phyloP scores from a whole-genome alignment of 1,140 invertebrate species.

The Drosophila athabasca region DNA sequence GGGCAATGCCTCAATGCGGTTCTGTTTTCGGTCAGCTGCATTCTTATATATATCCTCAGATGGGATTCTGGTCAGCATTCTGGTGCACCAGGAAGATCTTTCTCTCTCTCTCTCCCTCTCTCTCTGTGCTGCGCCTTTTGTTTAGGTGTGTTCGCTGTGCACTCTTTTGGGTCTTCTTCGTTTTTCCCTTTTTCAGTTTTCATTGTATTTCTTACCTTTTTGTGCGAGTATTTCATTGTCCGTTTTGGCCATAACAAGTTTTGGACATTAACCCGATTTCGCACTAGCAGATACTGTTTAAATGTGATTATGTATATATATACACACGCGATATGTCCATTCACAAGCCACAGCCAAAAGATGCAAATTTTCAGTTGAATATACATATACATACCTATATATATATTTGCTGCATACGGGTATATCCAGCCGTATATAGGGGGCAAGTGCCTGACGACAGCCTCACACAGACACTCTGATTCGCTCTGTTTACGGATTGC shows the following conservation, averaged over 20 bases:
- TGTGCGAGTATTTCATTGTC: neutral
- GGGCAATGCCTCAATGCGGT: slow-evolving; percentile 2
- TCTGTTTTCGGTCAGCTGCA: neutral
- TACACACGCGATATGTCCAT: slow-evolving; percentile 21
- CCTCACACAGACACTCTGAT: slow-evolving; percentile 6
- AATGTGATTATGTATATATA: slow-evolving; percentile 2
- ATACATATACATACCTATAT: neutral
- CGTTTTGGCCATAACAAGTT: slow-evolving; percentile 67
- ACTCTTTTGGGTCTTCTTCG: neutral
- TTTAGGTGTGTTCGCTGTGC: neutral
- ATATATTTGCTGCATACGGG: neutral
- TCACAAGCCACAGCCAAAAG: slow-evolving; percentile 24
- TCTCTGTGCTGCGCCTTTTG: neutral
- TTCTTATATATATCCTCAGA: slow-evolving; percentile 50
- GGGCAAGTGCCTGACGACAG: neutral
- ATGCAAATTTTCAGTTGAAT: slow-evolving; percentile 31
- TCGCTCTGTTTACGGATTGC: neutral
- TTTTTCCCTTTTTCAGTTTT: neutral
- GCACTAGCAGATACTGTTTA: slow-evolving; percentile 29
- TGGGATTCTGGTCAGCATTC: neutral
- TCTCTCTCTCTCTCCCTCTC: too few relatives aligned
- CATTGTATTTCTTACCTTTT: neutral
- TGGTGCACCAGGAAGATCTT: slow-evolving; percentile 14
- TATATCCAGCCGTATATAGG: too few relatives aligned
- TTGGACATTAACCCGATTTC: slow-evolving; percentile 75